phyloP scores from a whole-genome alignment of 2,113 vertebrate genomes.

The Cinclus mexicanus region DNA sequence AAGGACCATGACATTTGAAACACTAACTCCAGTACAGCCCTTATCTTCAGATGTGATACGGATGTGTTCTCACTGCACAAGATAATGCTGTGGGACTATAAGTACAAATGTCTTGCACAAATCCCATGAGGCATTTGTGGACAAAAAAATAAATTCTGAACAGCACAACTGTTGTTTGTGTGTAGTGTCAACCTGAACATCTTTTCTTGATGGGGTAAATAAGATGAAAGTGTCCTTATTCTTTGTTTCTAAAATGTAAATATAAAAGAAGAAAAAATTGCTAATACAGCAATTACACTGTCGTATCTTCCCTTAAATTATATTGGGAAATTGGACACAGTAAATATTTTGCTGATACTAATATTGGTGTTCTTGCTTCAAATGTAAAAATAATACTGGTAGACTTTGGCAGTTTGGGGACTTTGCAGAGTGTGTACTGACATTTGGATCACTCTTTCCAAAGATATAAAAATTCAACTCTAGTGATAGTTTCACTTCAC shows the following conservation, averaged over 20 bases:
- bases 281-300: neutral
- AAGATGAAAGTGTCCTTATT: neutral
- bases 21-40: neutral
- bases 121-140: neutral
- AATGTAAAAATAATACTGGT: neutral
- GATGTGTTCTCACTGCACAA: neutral
- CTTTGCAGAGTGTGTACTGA: neutral
- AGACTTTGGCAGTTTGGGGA: neutral
- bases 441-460: neutral
- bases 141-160: neutral
- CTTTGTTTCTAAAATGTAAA: neutral
- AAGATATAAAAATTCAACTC: neutral
- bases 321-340: neutral
- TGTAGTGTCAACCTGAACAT: neutral
- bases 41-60: neutral
- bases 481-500: neutral
- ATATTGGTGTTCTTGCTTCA: neutral
- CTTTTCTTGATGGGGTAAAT: neutral
- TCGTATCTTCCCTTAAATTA: neutral
- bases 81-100: neutral
- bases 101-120: neutral
- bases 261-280: neutral
- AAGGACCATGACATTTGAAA: neutral
- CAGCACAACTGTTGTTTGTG: neutral
- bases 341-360: neutral